These are phyloP conservation scores for Schizothorax lantsangensis DNA, from an alignment of 2,797 vertebrate genomes.

Conservation along the genomic window DNA sequence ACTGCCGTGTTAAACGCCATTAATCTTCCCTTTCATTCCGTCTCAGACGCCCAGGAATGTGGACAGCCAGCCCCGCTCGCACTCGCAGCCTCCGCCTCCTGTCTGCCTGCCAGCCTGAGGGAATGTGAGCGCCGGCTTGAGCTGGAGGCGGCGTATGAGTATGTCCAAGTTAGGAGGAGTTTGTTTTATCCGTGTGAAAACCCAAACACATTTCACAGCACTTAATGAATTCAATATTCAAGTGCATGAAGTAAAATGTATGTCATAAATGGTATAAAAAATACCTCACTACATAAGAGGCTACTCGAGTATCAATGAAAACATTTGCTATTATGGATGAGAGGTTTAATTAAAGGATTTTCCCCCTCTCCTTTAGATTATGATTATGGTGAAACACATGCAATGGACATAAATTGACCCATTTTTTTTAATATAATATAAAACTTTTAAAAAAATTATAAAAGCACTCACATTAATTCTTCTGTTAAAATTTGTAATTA, in stretches of 20 bases:
- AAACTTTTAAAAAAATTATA: not conserved
- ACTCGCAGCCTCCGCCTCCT: conserved; percentile 52
- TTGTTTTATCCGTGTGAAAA: conserved; percentile 29
- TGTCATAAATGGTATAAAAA: not conserved
- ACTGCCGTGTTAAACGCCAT: conserved; percentile 87
- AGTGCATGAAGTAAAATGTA: not conserved
- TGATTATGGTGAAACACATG: not conserved
- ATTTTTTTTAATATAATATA: not conserved
- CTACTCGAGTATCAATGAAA: not conserved
- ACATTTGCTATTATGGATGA: not conserved
- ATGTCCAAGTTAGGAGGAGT: conserved; percentile 46
- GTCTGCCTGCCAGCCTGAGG: conserved; percentile 42
- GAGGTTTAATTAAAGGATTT: not conserved
- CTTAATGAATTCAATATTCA: conserved; percentile 22
- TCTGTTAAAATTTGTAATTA: not conserved
- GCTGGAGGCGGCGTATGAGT: conserved; percentile 13
- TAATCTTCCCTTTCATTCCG: conserved; percentile 90
- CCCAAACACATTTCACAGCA: conserved; percentile 26
- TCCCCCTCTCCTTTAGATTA: not conserved
- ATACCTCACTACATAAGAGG: not conserved
- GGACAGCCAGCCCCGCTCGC: conserved; percentile 48
- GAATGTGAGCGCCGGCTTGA: conserved; percentile 37
- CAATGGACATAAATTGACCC: not conserved
- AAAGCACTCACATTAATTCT: not conserved
- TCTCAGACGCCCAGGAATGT: conserved; percentile 66